These are phyloP conservation scores for Procambarus clarkii DNA, from an alignment of 1,140 invertebrate genomes.

Conservation along the genomic window DNA sequence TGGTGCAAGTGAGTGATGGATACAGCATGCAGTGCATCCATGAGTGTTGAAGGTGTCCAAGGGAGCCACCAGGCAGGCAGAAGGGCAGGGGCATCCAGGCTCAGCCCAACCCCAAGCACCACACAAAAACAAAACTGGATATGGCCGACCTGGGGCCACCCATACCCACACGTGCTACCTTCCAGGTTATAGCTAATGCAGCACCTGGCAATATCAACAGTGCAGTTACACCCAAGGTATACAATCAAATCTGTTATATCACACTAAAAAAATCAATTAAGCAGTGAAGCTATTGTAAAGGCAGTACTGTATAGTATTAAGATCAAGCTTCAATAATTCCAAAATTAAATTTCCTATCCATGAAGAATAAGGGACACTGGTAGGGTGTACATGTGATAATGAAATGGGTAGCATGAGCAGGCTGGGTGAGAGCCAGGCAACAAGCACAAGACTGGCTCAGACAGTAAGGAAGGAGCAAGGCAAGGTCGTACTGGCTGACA, in stretches of 20 bases:
- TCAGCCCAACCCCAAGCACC: constrained; percentile 49
- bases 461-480: constrained; percentile 65
- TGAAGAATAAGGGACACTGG: background rate
- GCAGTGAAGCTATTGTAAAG: background rate
- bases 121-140: constrained; percentile 37
- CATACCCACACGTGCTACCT: constrained; percentile 39
- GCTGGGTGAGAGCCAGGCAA: constrained; percentile 54
- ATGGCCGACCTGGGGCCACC: constrained; percentile 39
- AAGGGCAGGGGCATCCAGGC: constrained; percentile 35
- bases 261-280: constrained; percentile 5
- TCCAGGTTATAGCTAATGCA: constrained; percentile 16
- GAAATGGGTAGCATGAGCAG: constrained; percentile 33
- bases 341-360: background rate
- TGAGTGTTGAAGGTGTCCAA: background rate
- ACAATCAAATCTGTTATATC: background rate
- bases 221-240: constrained; percentile 6
- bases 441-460: constrained; percentile 60
- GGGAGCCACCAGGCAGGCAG: constrained; percentile 34
- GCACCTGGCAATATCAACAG: background rate
- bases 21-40: constrained; percentile 53
- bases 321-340: constrained; percentile 1
- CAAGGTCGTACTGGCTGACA: constrained; percentile 67
- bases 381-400: background rate
- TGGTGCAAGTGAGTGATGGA: constrained; percentile 59
- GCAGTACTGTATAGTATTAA: background rate